These are phyloP conservation scores for Drosophila nikananu DNA, from an alignment of 1,140 invertebrate species.

Conservation along the genomic window DNA sequence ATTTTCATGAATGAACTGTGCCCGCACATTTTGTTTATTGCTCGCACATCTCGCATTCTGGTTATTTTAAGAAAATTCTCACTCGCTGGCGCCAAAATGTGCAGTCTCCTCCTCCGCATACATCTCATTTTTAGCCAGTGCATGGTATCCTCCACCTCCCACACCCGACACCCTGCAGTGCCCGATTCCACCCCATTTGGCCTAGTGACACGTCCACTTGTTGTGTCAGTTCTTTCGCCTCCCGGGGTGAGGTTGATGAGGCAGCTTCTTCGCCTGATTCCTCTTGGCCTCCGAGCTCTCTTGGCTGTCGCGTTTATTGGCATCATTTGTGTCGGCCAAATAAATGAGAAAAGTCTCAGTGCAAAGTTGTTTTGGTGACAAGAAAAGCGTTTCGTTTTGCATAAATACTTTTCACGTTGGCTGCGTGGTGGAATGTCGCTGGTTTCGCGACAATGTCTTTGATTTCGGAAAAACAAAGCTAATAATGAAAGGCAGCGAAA, in stretches of 20 bases:
- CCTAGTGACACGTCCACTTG: conserved; percentile 64
- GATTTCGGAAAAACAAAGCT: conserved; percentile 1
- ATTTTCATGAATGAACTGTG: conserved; percentile 63
- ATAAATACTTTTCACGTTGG: conserved; percentile 28
- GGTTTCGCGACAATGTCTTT: conserved; percentile 3
- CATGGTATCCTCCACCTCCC: conserved; percentile 22
- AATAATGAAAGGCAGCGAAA: conserved; percentile 2
- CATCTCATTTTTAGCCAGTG: conserved; percentile 17
- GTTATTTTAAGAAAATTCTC: conserved; percentile 54
- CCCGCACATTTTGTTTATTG: conserved; percentile 45
- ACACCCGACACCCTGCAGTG: not conserved
- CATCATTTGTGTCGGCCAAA: conserved; percentile 68
- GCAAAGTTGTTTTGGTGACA: conserved; percentile 23
- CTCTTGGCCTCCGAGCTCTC: conserved; percentile 1
- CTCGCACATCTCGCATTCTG: conserved; percentile 17
- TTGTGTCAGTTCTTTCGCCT: conserved; percentile 55
- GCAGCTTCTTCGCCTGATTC: not conserved
- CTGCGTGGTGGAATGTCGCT: conserved; percentile 25
- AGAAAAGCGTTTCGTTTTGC: conserved; percentile 16
- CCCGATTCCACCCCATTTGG: conserved; percentile 3
- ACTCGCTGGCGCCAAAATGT: conserved; percentile 55
- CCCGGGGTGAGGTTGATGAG: conserved; percentile 25
- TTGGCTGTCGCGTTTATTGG: conserved; percentile 61
- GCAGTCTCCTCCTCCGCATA: conserved; percentile 3
- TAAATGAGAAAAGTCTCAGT: conserved; percentile 34